Percentiles rank a stretch among this genome's conserved stretches.
phyloP scores from a whole-genome alignment of 1,140 invertebrate genomes.

The Saccostrea echinata region DNA sequence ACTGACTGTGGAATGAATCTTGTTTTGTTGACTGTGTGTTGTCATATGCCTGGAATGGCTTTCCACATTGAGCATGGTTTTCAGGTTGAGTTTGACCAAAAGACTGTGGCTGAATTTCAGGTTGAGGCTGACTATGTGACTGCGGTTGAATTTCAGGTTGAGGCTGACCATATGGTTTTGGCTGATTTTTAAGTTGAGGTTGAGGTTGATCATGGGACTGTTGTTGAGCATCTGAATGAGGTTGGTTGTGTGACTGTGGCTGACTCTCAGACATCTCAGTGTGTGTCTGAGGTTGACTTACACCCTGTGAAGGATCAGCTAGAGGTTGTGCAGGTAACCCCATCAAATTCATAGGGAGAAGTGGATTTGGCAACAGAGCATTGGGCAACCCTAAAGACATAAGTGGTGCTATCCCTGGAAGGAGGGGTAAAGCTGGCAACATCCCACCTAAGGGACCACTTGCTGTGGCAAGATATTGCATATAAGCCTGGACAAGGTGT shows the following conservation, averaged over 20 bases:
- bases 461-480: slow-evolving; percentile 45
- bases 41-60: neutral
- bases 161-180: neutral
- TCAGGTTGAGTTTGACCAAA: neutral
- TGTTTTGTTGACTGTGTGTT: neutral
- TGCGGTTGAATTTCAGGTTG: neutral
- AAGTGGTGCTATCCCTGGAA: slow-evolving; percentile 24
- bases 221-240: neutral
- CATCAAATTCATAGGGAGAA: neutral
- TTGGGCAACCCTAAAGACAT: slow-evolving; percentile 12
- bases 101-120: neutral
- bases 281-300: neutral
- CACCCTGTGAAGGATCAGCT: neutral
- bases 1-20: neutral
- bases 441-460: neutral
- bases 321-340: neutral
- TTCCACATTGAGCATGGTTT: neutral
- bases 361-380: slow-evolving; percentile 44
- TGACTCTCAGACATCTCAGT: neutral
- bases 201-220: neutral
- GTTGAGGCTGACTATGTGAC: neutral
- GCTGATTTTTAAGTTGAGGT: neutral
- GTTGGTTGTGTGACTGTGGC: neutral
- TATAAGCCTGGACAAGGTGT: slow-evolving; percentile 50
- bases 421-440: slow-evolving; percentile 41